These are phyloP conservation scores for Drosophila tani DNA, from an alignment of 1,140 invertebrate species.

Conservation along the genomic window DNA sequence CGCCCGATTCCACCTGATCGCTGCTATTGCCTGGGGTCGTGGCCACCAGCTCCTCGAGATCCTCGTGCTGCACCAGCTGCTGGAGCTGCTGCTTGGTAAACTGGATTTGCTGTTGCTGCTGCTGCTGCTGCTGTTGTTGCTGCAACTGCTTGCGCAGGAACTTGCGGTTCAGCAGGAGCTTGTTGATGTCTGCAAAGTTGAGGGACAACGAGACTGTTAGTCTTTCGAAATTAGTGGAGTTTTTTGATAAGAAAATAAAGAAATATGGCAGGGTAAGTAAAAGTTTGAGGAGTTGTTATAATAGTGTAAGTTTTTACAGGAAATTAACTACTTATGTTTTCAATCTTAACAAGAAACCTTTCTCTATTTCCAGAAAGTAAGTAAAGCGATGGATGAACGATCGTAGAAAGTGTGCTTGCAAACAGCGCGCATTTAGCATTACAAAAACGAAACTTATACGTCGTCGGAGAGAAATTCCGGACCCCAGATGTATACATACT, in stretches of 20 bases:
- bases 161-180: slow-evolving; percentile 77
- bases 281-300: no score
- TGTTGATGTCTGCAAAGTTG: slow-evolving; percentile 71
- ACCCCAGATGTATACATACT: no score
- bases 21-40: slow-evolving; percentile 41
- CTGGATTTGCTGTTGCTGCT: slow-evolving; percentile 71
- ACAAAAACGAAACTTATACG: no score
- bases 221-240: neutral
- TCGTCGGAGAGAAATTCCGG: no score
- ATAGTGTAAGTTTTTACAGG: no score
- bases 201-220: no score
- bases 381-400: no score
- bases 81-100: slow-evolving; percentile 78
- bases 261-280: neutral
- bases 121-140: slow-evolving; percentile 47
- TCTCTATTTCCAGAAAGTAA: no score
- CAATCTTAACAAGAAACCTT: no score
- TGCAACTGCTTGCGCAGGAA: slow-evolving; percentile 71
- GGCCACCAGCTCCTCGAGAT: slow-evolving; percentile 54
- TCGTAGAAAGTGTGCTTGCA: no score
- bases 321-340: no score
- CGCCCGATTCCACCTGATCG: slow-evolving; percentile 55
- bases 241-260: neutral
- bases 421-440: no score
- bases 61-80: slow-evolving; percentile 68